phyloP scores from a whole-genome alignment of 2,888 invertebrate species.

The Drosophila paramelanica region DNA sequence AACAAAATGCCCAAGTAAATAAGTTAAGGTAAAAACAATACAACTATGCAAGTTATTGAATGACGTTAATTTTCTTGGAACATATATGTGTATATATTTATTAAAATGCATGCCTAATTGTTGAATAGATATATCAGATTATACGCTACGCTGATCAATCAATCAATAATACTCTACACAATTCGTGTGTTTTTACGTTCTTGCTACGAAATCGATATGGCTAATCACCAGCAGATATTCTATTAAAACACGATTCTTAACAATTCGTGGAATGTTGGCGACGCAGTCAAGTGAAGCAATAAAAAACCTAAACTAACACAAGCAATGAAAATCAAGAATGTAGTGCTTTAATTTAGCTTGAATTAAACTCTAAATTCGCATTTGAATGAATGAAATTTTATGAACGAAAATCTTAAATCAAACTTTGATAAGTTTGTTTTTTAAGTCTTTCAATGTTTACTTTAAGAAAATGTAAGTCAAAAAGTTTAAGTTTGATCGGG shows the following conservation, averaged over 20 bases:
- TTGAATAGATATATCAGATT: slow-evolving; percentile 50
- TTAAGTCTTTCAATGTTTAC: too few species aligned
- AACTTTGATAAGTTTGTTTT: too few species aligned
- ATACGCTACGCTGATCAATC: slow-evolving; percentile 49
- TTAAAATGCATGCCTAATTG: slow-evolving; percentile 38
- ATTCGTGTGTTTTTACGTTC: slow-evolving; percentile 20
- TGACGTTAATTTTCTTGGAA: background rate
- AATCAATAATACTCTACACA: slow-evolving; percentile 16
- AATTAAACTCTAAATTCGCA: too few species aligned
- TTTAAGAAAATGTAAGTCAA: too few species aligned
- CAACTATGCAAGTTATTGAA: too few species aligned
- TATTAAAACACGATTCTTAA: slow-evolving; percentile 12
- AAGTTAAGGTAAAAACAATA: slow-evolving; percentile 1
- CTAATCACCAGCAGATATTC: slow-evolving; percentile 14
- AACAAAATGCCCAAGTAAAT: background rate
- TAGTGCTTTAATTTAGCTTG: too few species aligned
- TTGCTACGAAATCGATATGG: slow-evolving; percentile 55
- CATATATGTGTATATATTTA: background rate
- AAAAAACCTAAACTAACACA: too few species aligned
- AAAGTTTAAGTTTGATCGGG: too few species aligned
- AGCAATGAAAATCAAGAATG: too few species aligned
- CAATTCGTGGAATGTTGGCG: slow-evolving; percentile 52
- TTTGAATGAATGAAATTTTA: too few species aligned
- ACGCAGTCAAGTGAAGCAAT: slow-evolving; percentile 56
- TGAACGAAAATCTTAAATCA: too few species aligned